Evolutionary conservation across 2,113 vertebrate species (phyloP), one percentile per base, ranked within the genome.

Genomic region (Tupaia chinensis): DNA sequence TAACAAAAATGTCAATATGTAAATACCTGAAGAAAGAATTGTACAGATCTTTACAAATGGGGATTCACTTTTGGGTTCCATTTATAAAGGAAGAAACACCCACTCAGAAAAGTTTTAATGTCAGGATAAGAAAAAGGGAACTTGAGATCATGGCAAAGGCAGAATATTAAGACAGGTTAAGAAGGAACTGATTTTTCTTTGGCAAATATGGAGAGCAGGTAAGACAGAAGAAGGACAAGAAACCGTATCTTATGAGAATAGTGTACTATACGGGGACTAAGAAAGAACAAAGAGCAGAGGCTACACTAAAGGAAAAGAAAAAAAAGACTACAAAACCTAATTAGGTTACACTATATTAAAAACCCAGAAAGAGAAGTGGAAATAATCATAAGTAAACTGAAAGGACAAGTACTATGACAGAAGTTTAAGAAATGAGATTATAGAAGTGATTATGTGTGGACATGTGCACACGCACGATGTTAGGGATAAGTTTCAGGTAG

Each of bases 11-110:
- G 3, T 85, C 92, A 94, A 79, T 79, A 95, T 70, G 17, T 58
- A 96, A 56, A 66, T 72, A 95, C 9, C 53, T 91, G 25, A 96
- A 96, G 32, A 12, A 94, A 95, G 12, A 68, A 20, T 78, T 65
- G 15, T 44, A 85, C 19, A 91, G 27, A 93, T 65, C 27, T 69
- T 93, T 58, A 53, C 9, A 89, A 25, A 3, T 44, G 53, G 44
- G 29, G 65, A 53, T 92, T 90, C 68, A 91, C 66, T 95, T 90
- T 82, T 53, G 74, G 25, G 16, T 63, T 82, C 82, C 19, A 73
- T 61, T 94, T 84, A 94, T 20, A 87, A 5, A 74, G 29, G 54
- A 7, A 77, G 63, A 89, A 94, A 15, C 9, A 53, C 16, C 88
- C 25, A 15, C 27, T 94, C 25, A 92, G 20, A 60, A 86, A 80